phyloP scores from a whole-genome alignment of 2,888 invertebrate genomes.

The Amphimallon solstitiale region DNA sequence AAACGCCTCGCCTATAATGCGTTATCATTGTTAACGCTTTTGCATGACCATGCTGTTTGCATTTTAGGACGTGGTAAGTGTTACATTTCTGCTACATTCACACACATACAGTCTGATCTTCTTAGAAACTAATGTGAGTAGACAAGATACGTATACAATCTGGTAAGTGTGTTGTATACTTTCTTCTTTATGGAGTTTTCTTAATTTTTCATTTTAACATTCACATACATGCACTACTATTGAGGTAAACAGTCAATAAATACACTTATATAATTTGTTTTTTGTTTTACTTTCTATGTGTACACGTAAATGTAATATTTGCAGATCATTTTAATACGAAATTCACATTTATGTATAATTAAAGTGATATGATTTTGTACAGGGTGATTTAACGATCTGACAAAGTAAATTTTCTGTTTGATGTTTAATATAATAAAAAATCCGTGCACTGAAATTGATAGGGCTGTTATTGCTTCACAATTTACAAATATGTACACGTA shows the following conservation, averaged over 20 bases:
- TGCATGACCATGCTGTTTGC: conserved; percentile 62
- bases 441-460: too few relatives aligned
- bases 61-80: conserved; percentile 66
- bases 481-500: too few relatives aligned
- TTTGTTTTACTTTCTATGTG: background rate
- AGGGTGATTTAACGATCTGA: too few relatives aligned
- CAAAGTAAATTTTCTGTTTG: too few relatives aligned
- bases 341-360: background rate
- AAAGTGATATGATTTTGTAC: too few relatives aligned
- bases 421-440: too few relatives aligned
- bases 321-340: conserved; percentile 32
- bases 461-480: too few relatives aligned
- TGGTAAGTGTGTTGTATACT: conserved; percentile 31
- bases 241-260: conserved; percentile 21
- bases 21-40: conserved; percentile 51
- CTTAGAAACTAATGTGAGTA: conserved; percentile 53
- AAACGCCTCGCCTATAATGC: too few relatives aligned
- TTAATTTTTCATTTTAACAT: conserved; percentile 28
- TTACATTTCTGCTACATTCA: conserved; percentile 43
- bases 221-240: conserved; percentile 31
- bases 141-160: conserved; percentile 47
- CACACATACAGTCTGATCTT: conserved; percentile 33
- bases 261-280: background rate
- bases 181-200: conserved; percentile 19
- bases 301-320: background rate